Base-by-base conservation (phyloP, 2,113 vertebrate species). In the Neoarius graeffei region DNA sequence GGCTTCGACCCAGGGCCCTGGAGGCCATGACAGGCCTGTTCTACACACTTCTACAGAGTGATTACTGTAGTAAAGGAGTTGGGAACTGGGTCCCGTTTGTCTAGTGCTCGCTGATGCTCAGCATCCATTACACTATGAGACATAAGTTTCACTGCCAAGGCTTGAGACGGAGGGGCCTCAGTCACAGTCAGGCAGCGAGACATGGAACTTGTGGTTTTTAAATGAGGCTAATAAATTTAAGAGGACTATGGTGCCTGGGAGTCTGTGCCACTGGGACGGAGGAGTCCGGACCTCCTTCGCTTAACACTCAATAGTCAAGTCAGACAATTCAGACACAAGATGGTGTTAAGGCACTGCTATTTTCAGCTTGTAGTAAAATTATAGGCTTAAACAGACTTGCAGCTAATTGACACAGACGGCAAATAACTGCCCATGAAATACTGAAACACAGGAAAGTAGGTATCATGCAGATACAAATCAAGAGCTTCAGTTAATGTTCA, bases 141-240 rank as follows among this genome's bases (percentile, higher is more conserved):
- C 90, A 85, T 52, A 74, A 81, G 77, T 88, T 86, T 90, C 91
- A 86, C 86, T 88, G 76, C 54, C 64, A 80, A 86, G 85, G 60
- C 52, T 79, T 10, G 60, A 60, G 80, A 60, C 56, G 30, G 80
- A 60, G 80, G 71, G 89, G 88, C 81, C 84, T 88, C 83, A 85
- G 56, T 85, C 84, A 80, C 76, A 89, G 86, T 86, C 86, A 89
- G 82, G 85, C 88, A 74, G 80, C 81, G 87, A 85, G 60, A 88
- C 62, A 57, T 84, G 80, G 87, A 88, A 87, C 88, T 89, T 86
- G 90, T 73, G 90, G 85, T 87, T 90, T 76, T 89, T 91, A 88
- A 89, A 81, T 89, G 89, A 88, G 81, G 79, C 87, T 88, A 87
- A 89, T 90, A 90, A 92, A 91, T 92, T 90, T 92, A 88, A 89